Evolutionary conservation across 2,888 invertebrate species (phyloP).

Genomic region (Eupithecia pulchellata): DNA sequence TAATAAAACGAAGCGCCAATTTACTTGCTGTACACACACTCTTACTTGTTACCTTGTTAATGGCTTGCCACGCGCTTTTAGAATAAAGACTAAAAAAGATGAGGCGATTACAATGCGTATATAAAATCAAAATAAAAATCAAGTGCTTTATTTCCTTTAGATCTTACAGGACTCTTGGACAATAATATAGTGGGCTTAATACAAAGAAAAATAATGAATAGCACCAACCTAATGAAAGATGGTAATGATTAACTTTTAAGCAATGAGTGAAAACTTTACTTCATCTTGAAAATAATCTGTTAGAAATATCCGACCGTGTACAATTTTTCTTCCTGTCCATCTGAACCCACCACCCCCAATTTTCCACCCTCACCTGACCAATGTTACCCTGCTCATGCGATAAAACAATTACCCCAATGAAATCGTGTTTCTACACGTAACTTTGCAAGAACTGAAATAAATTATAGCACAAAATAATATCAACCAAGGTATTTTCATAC

Average conservation of each 20-base stretch:
- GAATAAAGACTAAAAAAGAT: background rate
- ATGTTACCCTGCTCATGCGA: conserved; percentile 77
- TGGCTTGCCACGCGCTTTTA: background rate
- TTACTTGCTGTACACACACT: background rate
- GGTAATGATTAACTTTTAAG: background rate
- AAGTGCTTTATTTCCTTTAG: too few species aligned
- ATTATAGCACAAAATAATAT: conserved; percentile 27
- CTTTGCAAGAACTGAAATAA: conserved; percentile 40
- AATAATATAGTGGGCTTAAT: too few species aligned
- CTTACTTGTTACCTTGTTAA: background rate
- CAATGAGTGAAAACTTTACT: too few species aligned
- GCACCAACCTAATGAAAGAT: too few species aligned
- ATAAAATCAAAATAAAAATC: too few species aligned
- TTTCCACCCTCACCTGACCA: conserved; percentile 57
- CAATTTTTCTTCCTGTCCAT: conserved; percentile 71
- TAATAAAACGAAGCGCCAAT: background rate
- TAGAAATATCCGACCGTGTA: background rate
- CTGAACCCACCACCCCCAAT: conserved; percentile 55
- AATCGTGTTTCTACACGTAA: conserved; percentile 65
- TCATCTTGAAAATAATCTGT: background rate
- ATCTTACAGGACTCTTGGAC: too few species aligned
- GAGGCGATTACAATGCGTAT: background rate
- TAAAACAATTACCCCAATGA: conserved; percentile 83
- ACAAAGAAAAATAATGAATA: background rate
- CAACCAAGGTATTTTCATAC: conserved; percentile 29